phyloP scores from a whole-genome alignment of 2,113 vertebrate genomes.

The Nanorana parkeri region DNA sequence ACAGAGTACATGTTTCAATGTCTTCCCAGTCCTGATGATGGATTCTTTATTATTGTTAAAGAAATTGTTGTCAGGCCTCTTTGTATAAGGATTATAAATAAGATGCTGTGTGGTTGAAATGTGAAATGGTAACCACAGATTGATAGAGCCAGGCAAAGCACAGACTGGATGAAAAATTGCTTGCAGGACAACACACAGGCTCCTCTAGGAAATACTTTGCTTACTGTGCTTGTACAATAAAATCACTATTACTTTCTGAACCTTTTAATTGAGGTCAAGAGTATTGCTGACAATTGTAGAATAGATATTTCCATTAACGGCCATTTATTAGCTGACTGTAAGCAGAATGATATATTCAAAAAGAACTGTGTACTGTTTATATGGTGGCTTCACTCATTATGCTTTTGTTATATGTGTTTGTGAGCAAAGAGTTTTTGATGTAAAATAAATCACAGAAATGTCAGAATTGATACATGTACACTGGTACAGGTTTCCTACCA shows the following conservation, averaged over 20 bases:
- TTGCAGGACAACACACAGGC: background rate
- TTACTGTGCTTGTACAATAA: constrained; percentile 15
- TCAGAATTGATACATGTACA: background rate
- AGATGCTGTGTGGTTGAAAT: constrained; percentile 48
- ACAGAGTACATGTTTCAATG: constrained; percentile 43
- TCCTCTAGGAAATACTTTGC: constrained; percentile 30
- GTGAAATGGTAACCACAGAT: constrained; percentile 35
- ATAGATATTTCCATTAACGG: constrained; percentile 32
- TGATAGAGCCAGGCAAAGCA: constrained; percentile 39
- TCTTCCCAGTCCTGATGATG: constrained; percentile 21
- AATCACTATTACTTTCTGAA: constrained; percentile 43
- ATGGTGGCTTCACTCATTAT: background rate
- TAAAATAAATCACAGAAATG: background rate
- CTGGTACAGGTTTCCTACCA: no score
- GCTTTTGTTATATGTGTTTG: constrained; percentile 1
- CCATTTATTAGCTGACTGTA: constrained; percentile 37
- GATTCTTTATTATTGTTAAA: constrained; percentile 53
- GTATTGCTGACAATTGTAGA: constrained; percentile 46
- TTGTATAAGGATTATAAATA: constrained; percentile 51
- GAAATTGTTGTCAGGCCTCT: constrained; percentile 41
- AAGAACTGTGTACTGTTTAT: background rate
- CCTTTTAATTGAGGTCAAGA: constrained; percentile 52
- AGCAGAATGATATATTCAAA: constrained; percentile 13
- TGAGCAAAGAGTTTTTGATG: background rate
- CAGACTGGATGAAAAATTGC: constrained; percentile 42